Conservation (phyloP, 2,888 invertebrate species). For the Polyommatus icarus region DNA sequence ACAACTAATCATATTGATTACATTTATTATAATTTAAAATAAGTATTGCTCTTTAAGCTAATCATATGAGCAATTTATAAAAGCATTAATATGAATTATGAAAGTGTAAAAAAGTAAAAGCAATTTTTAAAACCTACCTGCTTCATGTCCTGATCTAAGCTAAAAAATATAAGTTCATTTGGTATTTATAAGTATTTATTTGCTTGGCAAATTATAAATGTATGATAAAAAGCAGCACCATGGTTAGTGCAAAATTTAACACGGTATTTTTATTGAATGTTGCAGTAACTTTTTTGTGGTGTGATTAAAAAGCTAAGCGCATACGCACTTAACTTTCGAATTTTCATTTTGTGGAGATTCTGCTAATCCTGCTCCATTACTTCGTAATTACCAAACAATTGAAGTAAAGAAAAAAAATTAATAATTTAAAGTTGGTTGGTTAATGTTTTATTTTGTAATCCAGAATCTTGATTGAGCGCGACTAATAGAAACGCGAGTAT, state of each 20-base stretch:
- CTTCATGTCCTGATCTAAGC: not conserved
- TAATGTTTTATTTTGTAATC: too few species aligned
- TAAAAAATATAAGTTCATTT: not conserved
- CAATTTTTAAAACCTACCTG: constrained; percentile 1
- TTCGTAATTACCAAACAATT: not conserved
- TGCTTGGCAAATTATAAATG: not conserved
- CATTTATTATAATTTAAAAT: not conserved
- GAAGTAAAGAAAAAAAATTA: not conserved
- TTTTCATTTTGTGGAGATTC: not conserved
- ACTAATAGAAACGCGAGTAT: too few species aligned
- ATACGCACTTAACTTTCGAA: not conserved
- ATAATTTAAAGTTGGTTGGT: not conserved
- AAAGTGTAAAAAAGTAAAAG: constrained; percentile 10
- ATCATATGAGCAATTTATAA: not conserved
- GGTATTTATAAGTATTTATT: not conserved
- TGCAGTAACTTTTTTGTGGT: not conserved
- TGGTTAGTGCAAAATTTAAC: not conserved
- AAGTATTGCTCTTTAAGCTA: not conserved
- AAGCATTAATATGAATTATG: not conserved
- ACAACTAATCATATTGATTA: not conserved
- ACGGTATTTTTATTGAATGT: not conserved
- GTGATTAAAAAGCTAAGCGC: not conserved
- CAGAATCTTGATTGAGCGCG: too few species aligned
- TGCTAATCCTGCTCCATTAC: not conserved
- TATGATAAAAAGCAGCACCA: not conserved